phyloP scores from a whole-genome alignment of 1,140 invertebrate species.

The Schlechtendalia chinensis region DNA sequence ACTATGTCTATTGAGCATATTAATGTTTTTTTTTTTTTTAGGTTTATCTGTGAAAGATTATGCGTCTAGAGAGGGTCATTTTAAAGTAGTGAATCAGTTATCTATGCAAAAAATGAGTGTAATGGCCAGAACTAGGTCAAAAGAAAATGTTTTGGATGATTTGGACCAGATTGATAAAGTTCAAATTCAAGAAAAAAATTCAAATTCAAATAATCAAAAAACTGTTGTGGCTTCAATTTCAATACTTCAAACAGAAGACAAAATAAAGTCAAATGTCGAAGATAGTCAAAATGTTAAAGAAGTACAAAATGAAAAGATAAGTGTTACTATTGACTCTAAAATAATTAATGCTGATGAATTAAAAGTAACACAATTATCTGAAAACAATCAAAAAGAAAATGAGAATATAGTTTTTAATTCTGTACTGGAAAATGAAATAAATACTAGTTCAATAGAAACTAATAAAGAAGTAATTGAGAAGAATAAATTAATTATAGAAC shows the following conservation, averaged over 20 bases:
- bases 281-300: conserved; percentile 9
- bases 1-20: conserved; percentile 11
- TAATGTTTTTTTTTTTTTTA: conserved; percentile 48
- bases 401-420: background rate
- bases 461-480: conserved; percentile 5
- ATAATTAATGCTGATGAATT: background rate
- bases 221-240: background rate
- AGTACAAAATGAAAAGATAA: background rate
- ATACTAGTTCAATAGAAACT: background rate
- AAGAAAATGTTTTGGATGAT: conserved; percentile 42
- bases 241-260: background rate
- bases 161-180: conserved; percentile 2
- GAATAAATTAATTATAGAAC: conserved; percentile 12
- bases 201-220: conserved; percentile 11
- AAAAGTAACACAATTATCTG: background rate
- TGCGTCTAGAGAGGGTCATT: conserved; percentile 54
- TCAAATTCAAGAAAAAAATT: background rate
- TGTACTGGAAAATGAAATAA: background rate
- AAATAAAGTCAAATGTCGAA: background rate
- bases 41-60: conserved; percentile 56
- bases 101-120: conserved; percentile 49
- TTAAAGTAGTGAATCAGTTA: conserved; percentile 50
- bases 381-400: conserved; percentile 1
- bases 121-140: conserved; percentile 40
- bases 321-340: background rate